Percentiles rank a stretch among this genome's conserved stretches.
Conservation (phyloP, 2,113 vertebrate genomes). For the Monarcha castaneiventris region DNA sequence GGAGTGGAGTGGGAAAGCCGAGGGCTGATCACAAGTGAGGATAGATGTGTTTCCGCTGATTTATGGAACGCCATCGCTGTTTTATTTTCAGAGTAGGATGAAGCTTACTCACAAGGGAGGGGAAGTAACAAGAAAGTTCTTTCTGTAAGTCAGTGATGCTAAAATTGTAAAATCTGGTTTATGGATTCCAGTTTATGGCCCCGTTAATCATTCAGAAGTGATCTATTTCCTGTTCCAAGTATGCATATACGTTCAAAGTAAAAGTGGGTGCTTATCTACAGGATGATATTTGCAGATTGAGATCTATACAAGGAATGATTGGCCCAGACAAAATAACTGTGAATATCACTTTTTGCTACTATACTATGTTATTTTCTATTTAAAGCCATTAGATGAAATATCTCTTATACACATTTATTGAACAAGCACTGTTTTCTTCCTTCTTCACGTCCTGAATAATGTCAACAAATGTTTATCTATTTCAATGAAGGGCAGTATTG, state of each 20-base stretch:
- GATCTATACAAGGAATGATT: conserved; percentile 76
- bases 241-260: conserved; percentile 76
- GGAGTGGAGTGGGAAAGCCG: not conserved
- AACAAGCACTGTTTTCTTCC: not conserved
- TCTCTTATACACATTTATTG: not conserved
- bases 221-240: not conserved
- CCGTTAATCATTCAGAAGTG: not conserved
- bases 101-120: not conserved
- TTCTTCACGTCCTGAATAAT: not conserved
- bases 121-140: not conserved
- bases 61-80: not conserved
- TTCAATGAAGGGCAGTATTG: not conserved
- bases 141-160: not conserved
- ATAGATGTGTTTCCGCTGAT: not conserved
- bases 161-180: not conserved
- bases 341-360: not conserved
- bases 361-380: not conserved
- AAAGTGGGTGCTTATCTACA: conserved; percentile 80
- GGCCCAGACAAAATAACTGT: conserved; percentile 74
- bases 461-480: not conserved
- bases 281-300: conserved; percentile 77
- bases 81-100: not conserved
- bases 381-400: not conserved
- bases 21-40: not conserved
- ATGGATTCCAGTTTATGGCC: not conserved